Evolutionary conservation across 1,140 invertebrate genomes (phyloP), one percentile per base, ranked within the genome.

Genomic region (Trialeurodes vaporariorum): DNA sequence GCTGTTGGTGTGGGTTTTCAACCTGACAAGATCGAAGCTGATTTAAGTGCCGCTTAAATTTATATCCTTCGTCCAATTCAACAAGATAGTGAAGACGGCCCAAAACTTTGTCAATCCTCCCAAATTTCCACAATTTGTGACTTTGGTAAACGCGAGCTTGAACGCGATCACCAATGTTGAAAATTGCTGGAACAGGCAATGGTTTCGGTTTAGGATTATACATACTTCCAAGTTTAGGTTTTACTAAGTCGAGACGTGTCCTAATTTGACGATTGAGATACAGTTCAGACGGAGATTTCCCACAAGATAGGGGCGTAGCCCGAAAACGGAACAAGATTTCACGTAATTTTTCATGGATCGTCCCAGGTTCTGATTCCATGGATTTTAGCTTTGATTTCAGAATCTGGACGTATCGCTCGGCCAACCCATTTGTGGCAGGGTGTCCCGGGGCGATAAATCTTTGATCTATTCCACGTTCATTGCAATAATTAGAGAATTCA

Each of bases 381-480:
- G 59, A 13, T 40, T 67, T 61, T 17, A 70, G 60, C 49, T 21
- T 27, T 12, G 59, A 11, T 68, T 79, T 78, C 2, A 79, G 26
- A 5, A 73, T 77, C 71, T 77, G 74, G 2, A 78, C 71, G 64
- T 72, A 71, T 27, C 71, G 25, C 71, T 77, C 75, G 2, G 72
- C 76, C 25, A 72, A 63, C 2, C 75, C 74, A 69, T 77, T 76
- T 13, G 71, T 74, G 9, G 73, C 70, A 59, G 74, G 72, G 69
- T 76, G 72, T 21, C 68, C 67, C 17, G 75, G 73, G 27, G 71
- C 72, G 24, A 64, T 71, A 58, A 76, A 70, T 64, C 70, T 73
- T 65, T 74, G 72, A 21, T 67, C 25, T 59, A 77, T 75, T 17
- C 73, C 73, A 61, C 69, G 69, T 49, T 70, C 25, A 24, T 62